These are phyloP conservation scores for Agonum fuliginosum DNA, from an alignment of 2,888 invertebrate genomes.

Conservation along the genomic window DNA sequence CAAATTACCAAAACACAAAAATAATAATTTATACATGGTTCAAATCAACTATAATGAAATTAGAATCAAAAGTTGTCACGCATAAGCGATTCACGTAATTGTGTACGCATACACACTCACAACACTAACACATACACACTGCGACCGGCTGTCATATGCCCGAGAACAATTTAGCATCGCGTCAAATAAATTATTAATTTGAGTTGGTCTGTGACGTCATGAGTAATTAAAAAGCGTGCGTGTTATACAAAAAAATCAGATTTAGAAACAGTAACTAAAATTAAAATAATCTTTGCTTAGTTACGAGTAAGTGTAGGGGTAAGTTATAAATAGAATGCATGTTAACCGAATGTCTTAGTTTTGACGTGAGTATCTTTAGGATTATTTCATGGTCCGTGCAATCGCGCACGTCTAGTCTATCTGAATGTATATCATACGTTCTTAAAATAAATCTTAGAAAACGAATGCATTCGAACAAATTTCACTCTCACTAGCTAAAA, in stretches of 20 bases:
- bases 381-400: constrained; percentile 57
- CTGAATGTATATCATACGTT: constrained; percentile 54
- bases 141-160: background rate
- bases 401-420: constrained; percentile 47
- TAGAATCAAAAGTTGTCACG: constrained; percentile 48
- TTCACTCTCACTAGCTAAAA: constrained; percentile 3
- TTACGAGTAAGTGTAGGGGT: constrained; percentile 67
- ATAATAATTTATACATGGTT: constrained; percentile 37
- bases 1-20: constrained; percentile 27
- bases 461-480: constrained; percentile 41
- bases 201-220: constrained; percentile 67
- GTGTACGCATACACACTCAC: background rate
- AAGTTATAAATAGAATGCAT: constrained; percentile 67
- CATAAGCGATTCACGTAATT: constrained; percentile 35
- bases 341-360: constrained; percentile 55
- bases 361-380: constrained; percentile 61
- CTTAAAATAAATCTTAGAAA: constrained; percentile 51
- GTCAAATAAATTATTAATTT: constrained; percentile 36
- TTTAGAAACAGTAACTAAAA: constrained; percentile 70
- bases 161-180: constrained; percentile 1
- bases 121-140: background rate
- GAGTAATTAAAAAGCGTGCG: constrained; percentile 67
- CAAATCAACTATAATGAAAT: constrained; percentile 53
- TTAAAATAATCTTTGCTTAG: constrained; percentile 69
- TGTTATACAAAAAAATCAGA: constrained; percentile 68